Evolutionary conservation across 2,888 invertebrate genomes (phyloP), one percentile per base, ranked within the genome.

Genomic region (Folsomia candida): DNA sequence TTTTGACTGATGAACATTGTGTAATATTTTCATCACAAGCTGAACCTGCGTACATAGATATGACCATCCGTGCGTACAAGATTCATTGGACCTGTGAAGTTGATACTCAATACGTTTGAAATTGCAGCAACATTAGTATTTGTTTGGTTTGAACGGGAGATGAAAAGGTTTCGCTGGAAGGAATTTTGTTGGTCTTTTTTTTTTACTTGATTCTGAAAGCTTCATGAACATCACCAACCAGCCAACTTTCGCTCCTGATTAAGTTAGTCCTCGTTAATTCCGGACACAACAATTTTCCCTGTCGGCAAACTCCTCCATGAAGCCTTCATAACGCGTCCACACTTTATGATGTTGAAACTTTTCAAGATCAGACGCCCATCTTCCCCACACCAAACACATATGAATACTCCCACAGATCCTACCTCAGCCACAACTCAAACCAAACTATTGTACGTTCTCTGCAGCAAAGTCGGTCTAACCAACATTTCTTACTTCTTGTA

Each of bases 191-290:
- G 24, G 14, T 11, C 25, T 28, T 26, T 62, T n/a, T n/a, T 62
- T 62, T 28, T 62, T 4, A 28, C 62, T 62, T 62, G 2, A 29
- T 28, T 62, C 59, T 27, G 28, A 62, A 47, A 62, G 62, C 62
- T 62, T 62, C 62, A 62, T 62, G 62, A 62, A 62, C 73, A 75
- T 75, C 76, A 74, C 71, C 75, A n/a, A n/a, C n/a, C n/a, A n/a
- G n/a, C n/a, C n/a, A 77, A 76, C 73, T 77, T 77, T 77, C 70
- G 59, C 74, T 72, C 72, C 75, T 78, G 78, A 78, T 78, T 78
- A 78, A 75, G 78, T 78, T 78, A 78, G 76, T 76, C 74, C n/a
- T 70, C 71, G 69, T 76, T 75, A 76, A 78, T 78, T 78, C 76
- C 75, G 75, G 75, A 76, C 76, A 76, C 76, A 78, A 76, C 74